Evolutionary conservation across 2,888 invertebrate species (phyloP).

Genomic region (Drosophila maculinotata): DNA sequence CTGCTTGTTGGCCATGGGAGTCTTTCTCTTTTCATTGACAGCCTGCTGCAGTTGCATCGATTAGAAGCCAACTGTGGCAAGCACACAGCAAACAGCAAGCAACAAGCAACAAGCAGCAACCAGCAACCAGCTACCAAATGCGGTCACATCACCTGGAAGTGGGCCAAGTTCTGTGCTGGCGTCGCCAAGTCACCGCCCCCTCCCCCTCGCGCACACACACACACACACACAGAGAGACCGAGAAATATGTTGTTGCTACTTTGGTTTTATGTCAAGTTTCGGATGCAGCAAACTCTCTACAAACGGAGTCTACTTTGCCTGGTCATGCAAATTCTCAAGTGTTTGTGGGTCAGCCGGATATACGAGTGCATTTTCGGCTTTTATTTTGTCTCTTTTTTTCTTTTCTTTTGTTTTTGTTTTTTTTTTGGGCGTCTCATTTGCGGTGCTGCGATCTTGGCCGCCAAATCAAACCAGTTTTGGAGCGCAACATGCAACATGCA

Average conservation of each 20-base stretch:
- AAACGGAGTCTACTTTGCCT: slow-evolving; percentile 13
- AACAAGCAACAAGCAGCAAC: slow-evolving; percentile 19
- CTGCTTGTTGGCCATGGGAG: slow-evolving; percentile 8
- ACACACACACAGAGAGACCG: slow-evolving; percentile 15
- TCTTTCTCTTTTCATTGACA: slow-evolving; percentile 55
- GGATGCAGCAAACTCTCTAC: slow-evolving; percentile 20
- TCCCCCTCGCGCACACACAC: slow-evolving; percentile 28
- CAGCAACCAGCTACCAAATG: slow-evolving; percentile 48
- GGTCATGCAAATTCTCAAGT: slow-evolving; percentile 65
- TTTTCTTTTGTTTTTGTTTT: slow-evolving; percentile 8
- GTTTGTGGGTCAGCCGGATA: slow-evolving; percentile 71
- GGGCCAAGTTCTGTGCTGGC: slow-evolving; percentile 68
- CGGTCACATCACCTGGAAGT: slow-evolving; percentile 67
- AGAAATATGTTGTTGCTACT: slow-evolving; percentile 1
- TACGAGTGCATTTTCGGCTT: slow-evolving; percentile 39
- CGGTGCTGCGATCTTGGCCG: slow-evolving; percentile 34
- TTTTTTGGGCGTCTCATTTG: slow-evolving; percentile 30
- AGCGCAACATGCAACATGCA: slow-evolving; percentile 20
- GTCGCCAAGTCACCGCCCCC: slow-evolving; percentile 42
- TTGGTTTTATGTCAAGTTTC: slow-evolving; percentile 35
- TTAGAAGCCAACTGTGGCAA: slow-evolving; percentile 41
- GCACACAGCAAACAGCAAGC: slow-evolving; percentile 1
- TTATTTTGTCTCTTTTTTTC: slow-evolving; percentile 9
- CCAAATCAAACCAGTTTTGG: slow-evolving; percentile 64
- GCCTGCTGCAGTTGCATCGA: slow-evolving; percentile 52